phyloP scores from a whole-genome alignment of 2,888 invertebrate species.

The Cantharis flavilabris region DNA sequence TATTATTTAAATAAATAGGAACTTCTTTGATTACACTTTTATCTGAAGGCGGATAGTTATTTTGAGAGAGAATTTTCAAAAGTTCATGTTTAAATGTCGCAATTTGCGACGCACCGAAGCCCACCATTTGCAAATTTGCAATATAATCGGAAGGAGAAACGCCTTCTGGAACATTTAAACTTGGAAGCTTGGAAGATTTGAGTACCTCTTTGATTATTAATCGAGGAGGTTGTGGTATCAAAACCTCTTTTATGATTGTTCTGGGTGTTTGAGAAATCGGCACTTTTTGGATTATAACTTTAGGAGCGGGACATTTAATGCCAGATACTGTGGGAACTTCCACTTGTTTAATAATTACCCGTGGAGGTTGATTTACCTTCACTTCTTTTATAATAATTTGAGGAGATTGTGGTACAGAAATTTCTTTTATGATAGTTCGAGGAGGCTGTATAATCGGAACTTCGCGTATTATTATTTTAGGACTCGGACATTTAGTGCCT shows the following conservation, averaged over 20 bases:
- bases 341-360: constrained; percentile 9
- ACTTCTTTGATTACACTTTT: constrained; percentile 8
- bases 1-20: constrained; percentile 8
- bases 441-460: background rate
- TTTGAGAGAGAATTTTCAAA: background rate
- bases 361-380: constrained; percentile 10
- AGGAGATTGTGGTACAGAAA: background rate
- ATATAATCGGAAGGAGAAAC: background rate
- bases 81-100: background rate
- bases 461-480: background rate
- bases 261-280: constrained; percentile 6
- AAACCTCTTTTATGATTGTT: constrained; percentile 15
- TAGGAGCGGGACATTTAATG: background rate
- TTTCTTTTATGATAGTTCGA: background rate
- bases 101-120: background rate
- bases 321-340: constrained; percentile 8
- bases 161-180: background rate
- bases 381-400: background rate
- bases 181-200: background rate
- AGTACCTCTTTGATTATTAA: constrained; percentile 13
- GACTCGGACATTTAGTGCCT: background rate
- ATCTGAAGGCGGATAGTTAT: background rate
- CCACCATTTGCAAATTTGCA: background rate
- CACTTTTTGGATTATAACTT: constrained; percentile 6
- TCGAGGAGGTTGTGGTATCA: constrained; percentile 9